Evolutionary conservation across 2,797 vertebrate genomes (phyloP).

Genomic region (Ptychobarbus kaznakovi): DNA sequence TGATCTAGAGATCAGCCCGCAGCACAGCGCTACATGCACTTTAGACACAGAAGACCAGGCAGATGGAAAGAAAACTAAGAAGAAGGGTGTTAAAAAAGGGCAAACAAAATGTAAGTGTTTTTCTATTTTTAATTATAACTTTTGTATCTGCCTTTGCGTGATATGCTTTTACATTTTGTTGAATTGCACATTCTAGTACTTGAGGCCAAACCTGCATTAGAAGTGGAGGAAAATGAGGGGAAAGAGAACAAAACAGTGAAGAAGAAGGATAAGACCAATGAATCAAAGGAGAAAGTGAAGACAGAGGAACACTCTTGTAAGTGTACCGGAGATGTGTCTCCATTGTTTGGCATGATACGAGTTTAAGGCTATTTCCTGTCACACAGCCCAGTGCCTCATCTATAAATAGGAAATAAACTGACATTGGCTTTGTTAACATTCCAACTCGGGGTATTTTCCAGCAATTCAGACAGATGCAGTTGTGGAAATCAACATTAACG

Average conservation of each 20-base stretch:
- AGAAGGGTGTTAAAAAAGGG: constrained; percentile 69
- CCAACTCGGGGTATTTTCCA: constrained; percentile 55
- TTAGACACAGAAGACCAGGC: constrained; percentile 47
- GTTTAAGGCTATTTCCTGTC: constrained; percentile 39
- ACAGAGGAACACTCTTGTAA: constrained; percentile 66
- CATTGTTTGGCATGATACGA: constrained; percentile 16
- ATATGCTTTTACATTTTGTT: constrained; percentile 14
- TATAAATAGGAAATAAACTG: constrained; percentile 50
- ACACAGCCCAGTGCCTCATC: not conserved
- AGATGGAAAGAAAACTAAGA: constrained; percentile 69
- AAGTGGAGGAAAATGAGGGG: constrained; percentile 57
- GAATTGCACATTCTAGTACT: constrained; percentile 28
- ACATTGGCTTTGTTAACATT: constrained; percentile 16
- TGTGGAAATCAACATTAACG: constrained; percentile 54
- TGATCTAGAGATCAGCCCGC: constrained; percentile 66
- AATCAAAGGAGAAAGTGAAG: constrained; percentile 60
- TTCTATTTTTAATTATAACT: not conserved
- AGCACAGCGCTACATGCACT: constrained; percentile 53
- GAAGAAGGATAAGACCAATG: constrained; percentile 67
- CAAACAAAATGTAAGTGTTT: constrained; percentile 68
- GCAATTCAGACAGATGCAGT: constrained; percentile 64
- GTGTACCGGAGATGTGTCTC: constrained; percentile 54
- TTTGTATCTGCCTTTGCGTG: not conserved
- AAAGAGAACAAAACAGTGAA: constrained; percentile 62
- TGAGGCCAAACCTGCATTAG: constrained; percentile 52